phyloP scores from a whole-genome alignment of 2,797 vertebrate species.

The Hyperoplus immaculatus region DNA sequence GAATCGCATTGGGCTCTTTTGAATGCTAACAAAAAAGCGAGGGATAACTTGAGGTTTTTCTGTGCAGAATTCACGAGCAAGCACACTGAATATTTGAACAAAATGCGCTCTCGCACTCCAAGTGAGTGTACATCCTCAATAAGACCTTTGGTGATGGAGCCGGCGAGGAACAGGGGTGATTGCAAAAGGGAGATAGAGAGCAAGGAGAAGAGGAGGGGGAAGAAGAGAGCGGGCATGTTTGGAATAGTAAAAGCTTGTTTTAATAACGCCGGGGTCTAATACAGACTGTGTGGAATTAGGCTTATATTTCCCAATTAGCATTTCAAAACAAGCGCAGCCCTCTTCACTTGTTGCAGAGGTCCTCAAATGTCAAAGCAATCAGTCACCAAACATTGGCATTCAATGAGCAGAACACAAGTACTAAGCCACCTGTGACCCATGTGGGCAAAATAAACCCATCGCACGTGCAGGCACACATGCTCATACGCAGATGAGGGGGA shows the following conservation, averaged over 20 bases:
- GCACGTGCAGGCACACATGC: not conserved
- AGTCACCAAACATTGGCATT: slow-evolving; percentile 67
- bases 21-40: slow-evolving; percentile 48
- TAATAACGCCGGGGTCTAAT: slow-evolving; percentile 50
- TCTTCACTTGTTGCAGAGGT: slow-evolving; percentile 53
- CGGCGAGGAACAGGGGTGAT: slow-evolving; percentile 47
- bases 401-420: slow-evolving; percentile 41
- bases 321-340: slow-evolving; percentile 64
- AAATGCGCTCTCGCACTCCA: slow-evolving; percentile 17
- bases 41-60: slow-evolving; percentile 22
- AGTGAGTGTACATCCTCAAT: slow-evolving; percentile 44
- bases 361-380: slow-evolving; percentile 73
- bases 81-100: too few species aligned
- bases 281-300: slow-evolving; percentile 68
- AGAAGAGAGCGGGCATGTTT: slow-evolving; percentile 29
- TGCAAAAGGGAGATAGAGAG: slow-evolving; percentile 52
- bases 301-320: slow-evolving; percentile 75
- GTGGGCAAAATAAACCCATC: slow-evolving; percentile 1
- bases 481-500: not conserved
- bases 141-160: slow-evolving; percentile 51
- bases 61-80: slow-evolving; percentile 54
- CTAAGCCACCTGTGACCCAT: slow-evolving; percentile 40
- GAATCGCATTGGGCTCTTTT: slow-evolving; percentile 55
- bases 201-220: not conserved
- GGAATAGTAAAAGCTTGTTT: slow-evolving; percentile 53